A percentile compares a stretch with the other conserved stretches of the same genome.
Conservation (phyloP, 2,113 vertebrate genomes). For the Phalacrocorax aristotelis region DNA sequence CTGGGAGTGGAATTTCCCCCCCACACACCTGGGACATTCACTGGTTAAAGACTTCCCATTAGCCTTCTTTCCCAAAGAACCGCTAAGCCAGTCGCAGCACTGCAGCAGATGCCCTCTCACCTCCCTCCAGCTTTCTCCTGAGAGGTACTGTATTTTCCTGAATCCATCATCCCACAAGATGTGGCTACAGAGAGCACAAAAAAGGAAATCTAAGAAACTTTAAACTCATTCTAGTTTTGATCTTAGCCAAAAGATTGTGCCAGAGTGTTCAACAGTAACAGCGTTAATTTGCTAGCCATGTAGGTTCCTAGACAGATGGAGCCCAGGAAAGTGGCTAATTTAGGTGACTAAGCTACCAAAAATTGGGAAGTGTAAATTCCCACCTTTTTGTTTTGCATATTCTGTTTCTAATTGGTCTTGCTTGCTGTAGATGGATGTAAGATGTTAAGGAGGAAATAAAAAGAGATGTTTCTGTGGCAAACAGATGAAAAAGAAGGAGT, state of each 20-base stretch:
- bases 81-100: neutral
- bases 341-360: neutral
- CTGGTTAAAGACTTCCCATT: neutral
- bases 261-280: neutral
- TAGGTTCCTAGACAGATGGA: neutral
- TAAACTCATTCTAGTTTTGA: neutral
- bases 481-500: rapidly evolving
- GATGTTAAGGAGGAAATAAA: neutral
- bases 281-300: neutral
- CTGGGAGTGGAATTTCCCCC: neutral
- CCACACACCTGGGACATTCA: neutral
- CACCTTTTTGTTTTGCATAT: neutral
- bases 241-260: neutral
- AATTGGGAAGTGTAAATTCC: neutral
- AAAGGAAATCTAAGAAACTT: neutral
- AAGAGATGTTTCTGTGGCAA: neutral
- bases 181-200: neutral
- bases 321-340: neutral
- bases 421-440: neutral
- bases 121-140: neutral
- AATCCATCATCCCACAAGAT: neutral
- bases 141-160: neutral
- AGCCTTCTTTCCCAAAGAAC: neutral
- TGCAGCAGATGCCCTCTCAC: too few species aligned
- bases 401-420: neutral